Conservation (phyloP, 1,140 invertebrate genomes). For the Pentalonia nigronervosa region DNA sequence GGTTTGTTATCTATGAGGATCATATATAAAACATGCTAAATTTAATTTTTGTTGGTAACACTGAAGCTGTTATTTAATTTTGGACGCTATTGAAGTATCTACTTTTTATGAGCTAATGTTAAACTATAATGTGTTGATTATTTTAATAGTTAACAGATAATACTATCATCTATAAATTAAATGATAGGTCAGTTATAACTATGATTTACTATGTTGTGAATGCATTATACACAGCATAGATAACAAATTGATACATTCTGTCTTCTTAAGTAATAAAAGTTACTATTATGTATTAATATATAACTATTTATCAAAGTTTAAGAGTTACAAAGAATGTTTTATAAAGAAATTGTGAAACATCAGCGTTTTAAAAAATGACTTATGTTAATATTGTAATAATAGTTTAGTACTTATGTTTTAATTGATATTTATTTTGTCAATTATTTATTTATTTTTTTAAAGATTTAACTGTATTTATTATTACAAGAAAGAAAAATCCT, state of each 20-base stretch:
- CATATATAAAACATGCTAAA: background rate
- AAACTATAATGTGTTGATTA: background rate
- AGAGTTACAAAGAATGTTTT: background rate
- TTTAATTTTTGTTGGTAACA: background rate
- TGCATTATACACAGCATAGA: background rate
- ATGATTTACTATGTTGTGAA: background rate
- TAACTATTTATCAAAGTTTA: background rate
- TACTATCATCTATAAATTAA: background rate
- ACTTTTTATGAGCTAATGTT: background rate
- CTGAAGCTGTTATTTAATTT: background rate
- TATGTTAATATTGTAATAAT: background rate
- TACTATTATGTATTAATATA: too few relatives aligned
- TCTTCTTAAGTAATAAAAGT: conserved; percentile 5
- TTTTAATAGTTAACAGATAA: background rate
- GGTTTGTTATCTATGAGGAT: background rate
- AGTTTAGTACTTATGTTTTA: background rate
- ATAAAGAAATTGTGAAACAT: background rate
- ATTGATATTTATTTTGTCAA: conserved; percentile 8
- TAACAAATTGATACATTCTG: background rate
- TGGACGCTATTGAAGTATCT: background rate
- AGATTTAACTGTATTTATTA: background rate
- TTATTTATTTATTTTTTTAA: conserved; percentile 20
- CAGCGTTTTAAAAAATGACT: background rate
- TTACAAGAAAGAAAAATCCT: background rate
- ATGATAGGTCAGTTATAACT: background rate